Evolutionary conservation across 92 coral and sea anemone genomes (phyloP).

Genomic region (Phenganax marumi): DNA sequence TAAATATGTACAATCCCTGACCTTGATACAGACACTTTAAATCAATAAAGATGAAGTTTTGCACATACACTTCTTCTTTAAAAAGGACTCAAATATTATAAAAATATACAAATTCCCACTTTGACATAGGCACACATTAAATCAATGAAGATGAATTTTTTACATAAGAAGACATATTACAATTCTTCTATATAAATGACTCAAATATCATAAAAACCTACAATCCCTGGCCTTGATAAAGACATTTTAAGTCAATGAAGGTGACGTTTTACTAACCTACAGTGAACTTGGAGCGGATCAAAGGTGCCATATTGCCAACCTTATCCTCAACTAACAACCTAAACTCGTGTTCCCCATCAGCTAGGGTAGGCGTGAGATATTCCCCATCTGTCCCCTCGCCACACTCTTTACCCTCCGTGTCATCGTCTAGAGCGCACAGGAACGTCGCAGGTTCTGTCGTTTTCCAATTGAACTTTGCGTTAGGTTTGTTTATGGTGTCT

Average conservation of each 20-base stretch:
- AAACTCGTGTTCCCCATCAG: constrained; percentile 39
- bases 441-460: constrained; percentile 28
- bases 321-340: constrained; percentile 23
- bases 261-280: not conserved
- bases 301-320: constrained; percentile 38
- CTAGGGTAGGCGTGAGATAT: constrained; percentile 28
- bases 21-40: too few species aligned
- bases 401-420: constrained; percentile 1
- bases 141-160: not conserved
- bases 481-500: not conserved
- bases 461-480: constrained; percentile 17
- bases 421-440: constrained; percentile 15
- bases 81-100: not conserved
- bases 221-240: too few species aligned
- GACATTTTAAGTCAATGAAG: not conserved
- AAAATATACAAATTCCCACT: too few species aligned
- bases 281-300: constrained; percentile 17
- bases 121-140: not conserved
- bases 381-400: constrained; percentile 34
- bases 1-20: too few species aligned
- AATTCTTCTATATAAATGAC: too few species aligned
- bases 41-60: not conserved
- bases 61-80: not conserved
- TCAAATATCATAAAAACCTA: too few species aligned
- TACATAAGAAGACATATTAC: not conserved